Evolutionary conservation across 2,888 invertebrate genomes (phyloP).

Genomic region (Trisateles emortualis): DNA sequence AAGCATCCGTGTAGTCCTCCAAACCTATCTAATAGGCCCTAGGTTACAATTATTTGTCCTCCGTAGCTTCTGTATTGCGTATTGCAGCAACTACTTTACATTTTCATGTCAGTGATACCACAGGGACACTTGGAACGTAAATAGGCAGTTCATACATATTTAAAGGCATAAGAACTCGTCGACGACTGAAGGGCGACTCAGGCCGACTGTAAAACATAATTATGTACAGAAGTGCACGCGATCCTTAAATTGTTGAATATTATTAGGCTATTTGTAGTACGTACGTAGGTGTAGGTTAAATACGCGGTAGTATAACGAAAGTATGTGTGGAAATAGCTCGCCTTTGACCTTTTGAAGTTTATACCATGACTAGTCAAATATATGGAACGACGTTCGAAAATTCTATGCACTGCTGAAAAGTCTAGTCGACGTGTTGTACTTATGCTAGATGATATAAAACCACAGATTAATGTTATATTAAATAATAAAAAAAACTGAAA

Average conservation of each 20-base stretch:
- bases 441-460: too few relatives aligned
- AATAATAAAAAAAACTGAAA: too few relatives aligned
- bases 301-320: slow-evolving; percentile 1
- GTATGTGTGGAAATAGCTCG: slow-evolving; percentile 8
- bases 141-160: slow-evolving; percentile 29
- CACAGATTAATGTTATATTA: too few relatives aligned
- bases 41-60: too few relatives aligned
- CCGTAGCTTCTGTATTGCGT: too few relatives aligned
- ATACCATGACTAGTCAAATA: not conserved
- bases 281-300: not conserved
- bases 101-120: slow-evolving; percentile 12
- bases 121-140: slow-evolving; percentile 1
- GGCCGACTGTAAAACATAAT: slow-evolving; percentile 25
- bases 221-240: slow-evolving; percentile 35
- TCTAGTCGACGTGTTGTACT: too few relatives aligned
- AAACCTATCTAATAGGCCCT: too few relatives aligned
- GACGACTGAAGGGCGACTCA: slow-evolving; percentile 25
- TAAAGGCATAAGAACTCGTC: slow-evolving; percentile 22
- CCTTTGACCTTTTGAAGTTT: slow-evolving; percentile 11
- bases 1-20: too few relatives aligned
- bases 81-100: not conserved
- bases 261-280: slow-evolving; percentile 5
- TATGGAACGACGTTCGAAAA: too few relatives aligned
- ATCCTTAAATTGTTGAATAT: slow-evolving; percentile 32
- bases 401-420: too few relatives aligned